phyloP scores from a whole-genome alignment of 2,113 vertebrate genomes.

The Menidia beryllina region DNA sequence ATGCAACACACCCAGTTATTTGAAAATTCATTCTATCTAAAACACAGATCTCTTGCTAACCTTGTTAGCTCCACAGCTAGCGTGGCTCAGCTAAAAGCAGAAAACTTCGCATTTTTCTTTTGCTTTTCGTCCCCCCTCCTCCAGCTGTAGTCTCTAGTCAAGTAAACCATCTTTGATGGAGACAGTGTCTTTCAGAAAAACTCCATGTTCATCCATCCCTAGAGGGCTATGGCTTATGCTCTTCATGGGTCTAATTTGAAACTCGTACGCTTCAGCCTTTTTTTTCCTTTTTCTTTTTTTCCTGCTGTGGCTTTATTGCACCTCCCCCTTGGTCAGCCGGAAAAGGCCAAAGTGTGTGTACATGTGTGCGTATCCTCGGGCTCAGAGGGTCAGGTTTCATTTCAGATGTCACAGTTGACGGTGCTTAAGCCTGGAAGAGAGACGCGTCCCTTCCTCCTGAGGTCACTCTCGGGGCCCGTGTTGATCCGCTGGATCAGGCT shows the following conservation, averaged over 20 bases:
- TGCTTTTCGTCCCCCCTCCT: conserved; percentile 13
- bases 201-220: conserved; percentile 42
- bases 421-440: conserved; percentile 91
- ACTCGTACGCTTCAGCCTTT: conserved; percentile 47
- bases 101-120: conserved; percentile 33
- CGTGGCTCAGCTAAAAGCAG: conserved; percentile 82
- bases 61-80: conserved; percentile 73
- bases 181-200: conserved; percentile 43
- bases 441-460: conserved; percentile 89
- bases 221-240: conserved; percentile 70
- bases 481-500: conserved; percentile 93
- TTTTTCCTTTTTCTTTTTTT: no score
- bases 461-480: conserved; percentile 85
- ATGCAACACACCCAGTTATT: conserved; percentile 60
- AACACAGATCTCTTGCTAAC: conserved; percentile 74
- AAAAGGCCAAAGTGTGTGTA: conserved; percentile 43
- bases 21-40: conserved; percentile 68
- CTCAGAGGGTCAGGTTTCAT: conserved; percentile 35
- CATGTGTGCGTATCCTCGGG: conserved; percentile 5
- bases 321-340: conserved; percentile 53
- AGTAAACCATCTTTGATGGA: conserved; percentile 44
- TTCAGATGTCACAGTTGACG: conserved; percentile 83
- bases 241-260: conserved; percentile 57
- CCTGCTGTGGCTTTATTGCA: conserved; percentile 76
- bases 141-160: conserved; percentile 27